Evolutionary conservation across 2,113 vertebrate genomes (phyloP).

Genomic region (Rhinolophus ferrumequinum): DNA sequence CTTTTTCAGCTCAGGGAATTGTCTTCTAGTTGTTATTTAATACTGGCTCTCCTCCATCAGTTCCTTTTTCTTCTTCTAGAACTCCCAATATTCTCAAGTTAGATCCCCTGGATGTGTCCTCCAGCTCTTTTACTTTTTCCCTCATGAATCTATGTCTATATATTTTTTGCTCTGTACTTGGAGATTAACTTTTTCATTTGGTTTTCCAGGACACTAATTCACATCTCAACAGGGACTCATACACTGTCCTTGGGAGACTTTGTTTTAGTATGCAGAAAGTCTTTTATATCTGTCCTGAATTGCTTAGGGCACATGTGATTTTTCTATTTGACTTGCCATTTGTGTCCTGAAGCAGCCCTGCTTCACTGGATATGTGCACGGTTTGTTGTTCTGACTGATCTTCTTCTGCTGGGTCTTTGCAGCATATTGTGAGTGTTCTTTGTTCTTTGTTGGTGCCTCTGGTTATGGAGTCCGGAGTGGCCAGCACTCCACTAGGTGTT

Average conservation of each 20-base stretch:
- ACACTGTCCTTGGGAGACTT: not conserved
- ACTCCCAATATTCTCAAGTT: not conserved
- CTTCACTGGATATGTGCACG: not conserved
- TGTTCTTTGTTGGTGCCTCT: not conserved
- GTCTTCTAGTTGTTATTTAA: not conserved
- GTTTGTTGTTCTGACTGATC: not conserved
- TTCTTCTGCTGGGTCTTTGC: not conserved
- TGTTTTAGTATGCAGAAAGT: not conserved
- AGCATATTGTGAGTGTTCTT: not conserved
- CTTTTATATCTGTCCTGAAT: not conserved
- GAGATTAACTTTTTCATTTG: not conserved
- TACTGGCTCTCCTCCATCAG: not conserved
- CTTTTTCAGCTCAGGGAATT: not conserved
- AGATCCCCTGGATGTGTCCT: not conserved
- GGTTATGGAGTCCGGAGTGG: not conserved
- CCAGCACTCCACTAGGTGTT: not conserved
- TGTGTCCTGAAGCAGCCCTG: not conserved
- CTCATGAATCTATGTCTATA: not conserved
- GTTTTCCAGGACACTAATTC: not conserved
- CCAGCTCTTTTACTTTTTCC: not conserved
- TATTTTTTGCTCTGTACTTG: not conserved
- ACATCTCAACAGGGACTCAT: not conserved
- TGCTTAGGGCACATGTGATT: not conserved
- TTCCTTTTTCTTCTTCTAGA: constrained; percentile 36
- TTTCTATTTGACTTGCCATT: not conserved